These are phyloP conservation scores for Crematogaster levior DNA, from an alignment of 2,888 invertebrate species.

Conservation along the genomic window DNA sequence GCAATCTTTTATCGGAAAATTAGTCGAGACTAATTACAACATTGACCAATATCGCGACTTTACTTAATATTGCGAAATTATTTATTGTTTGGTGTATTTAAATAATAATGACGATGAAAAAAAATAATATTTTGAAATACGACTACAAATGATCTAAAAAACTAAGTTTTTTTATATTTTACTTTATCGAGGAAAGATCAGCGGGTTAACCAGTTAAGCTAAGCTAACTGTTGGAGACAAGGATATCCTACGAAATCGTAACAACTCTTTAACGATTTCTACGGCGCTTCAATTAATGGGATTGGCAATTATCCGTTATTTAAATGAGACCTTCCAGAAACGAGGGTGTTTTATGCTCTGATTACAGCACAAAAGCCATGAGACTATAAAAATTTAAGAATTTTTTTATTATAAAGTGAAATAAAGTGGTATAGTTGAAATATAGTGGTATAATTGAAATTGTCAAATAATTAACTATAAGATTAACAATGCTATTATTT, in stretches of 20 bases:
- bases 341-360: constrained; percentile 60
- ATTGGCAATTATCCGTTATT: constrained; percentile 82
- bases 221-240: constrained; percentile 34
- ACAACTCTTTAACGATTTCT: constrained; percentile 71
- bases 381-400: constrained; percentile 29
- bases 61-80: not conserved
- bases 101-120: not conserved
- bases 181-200: constrained; percentile 48
- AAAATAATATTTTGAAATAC: constrained; percentile 5
- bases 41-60: not conserved
- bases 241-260: constrained; percentile 70
- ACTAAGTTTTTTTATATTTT: constrained; percentile 50
- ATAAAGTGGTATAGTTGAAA: not conserved
- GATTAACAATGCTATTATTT: constrained; percentile 5
- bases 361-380: constrained; percentile 31
- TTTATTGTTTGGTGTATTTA: not conserved
- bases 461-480: not conserved
- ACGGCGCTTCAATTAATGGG: constrained; percentile 80
- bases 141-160: constrained; percentile 61
- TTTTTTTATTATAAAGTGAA: constrained; percentile 4
- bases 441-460: not conserved
- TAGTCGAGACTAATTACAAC: not conserved
- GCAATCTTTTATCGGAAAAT: not conserved
- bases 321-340: constrained; percentile 75
- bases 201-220: constrained; percentile 46